Base-by-base conservation (phyloP, 2,797 vertebrate genomes). In the Cirrhinus mrigala region DNA sequence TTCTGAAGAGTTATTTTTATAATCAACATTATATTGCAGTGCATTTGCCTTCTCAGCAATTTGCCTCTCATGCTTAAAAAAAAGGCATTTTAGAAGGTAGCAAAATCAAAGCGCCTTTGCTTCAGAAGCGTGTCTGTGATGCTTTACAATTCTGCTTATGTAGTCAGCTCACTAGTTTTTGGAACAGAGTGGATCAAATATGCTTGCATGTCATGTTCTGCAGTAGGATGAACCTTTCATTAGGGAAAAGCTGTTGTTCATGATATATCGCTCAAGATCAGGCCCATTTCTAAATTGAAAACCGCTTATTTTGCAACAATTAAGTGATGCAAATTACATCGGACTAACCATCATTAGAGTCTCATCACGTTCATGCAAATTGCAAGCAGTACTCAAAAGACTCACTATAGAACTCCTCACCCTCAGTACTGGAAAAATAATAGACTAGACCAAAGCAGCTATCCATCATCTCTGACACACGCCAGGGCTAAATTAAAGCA, bases 291-390 rank as follows among this genome's bases (percentile, higher is more conserved):
- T 68, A 27, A 68, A 56, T 54, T 16, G 29, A 74, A 85, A 85
- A 85, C 56, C 22, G 15, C 77, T 62, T 52, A 9, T 73, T 40
- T 52, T 52, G 77, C 77, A 73, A 80, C 68, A 74, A 64, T 62
- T 74, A 79, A 62, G 52, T 40, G 33, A 85, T 85, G 84, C 84
- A 85, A 73, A 69, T 79, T 64, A 52, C 68, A 73, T 85, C 68
- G 60, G 54, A 85, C 64, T 58, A 78, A 22, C 27, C 68, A 8
- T 33, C 76, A 48, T 70, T 60, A 71, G 27, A 85, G 68, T 80
- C 77, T 79, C 29, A 64, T 85, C 77, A 85, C 77, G 68, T 85
- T 85, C 54, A 62, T 37, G 44, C 76, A 73, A 80, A 70, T 80
- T 79, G 46, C 76, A 33, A 60, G 77, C 14, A 2, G 22, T 54